These are phyloP conservation scores for Colletes gigas DNA, from an alignment of 1,140 invertebrate genomes.

Conservation along the genomic window DNA sequence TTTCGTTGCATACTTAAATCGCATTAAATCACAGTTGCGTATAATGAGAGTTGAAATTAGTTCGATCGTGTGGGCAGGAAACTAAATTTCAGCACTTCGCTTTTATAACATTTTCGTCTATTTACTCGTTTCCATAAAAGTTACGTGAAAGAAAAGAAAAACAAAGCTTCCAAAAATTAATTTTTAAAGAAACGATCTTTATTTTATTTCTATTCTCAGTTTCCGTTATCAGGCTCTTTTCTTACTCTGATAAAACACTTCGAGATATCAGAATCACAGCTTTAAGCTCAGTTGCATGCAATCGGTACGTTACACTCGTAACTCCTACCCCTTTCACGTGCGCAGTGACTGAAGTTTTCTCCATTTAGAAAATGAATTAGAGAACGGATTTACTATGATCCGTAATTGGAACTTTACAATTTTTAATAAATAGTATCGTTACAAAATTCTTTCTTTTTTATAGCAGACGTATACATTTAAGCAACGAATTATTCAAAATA, in stretches of 20 bases:
- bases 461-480: not conserved
- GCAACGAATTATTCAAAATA: too few species aligned
- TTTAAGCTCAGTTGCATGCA: not conserved
- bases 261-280: not conserved
- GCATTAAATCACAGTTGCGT: too few species aligned
- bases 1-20: not conserved
- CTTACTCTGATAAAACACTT: not conserved
- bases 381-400: too few species aligned
- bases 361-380: not conserved
- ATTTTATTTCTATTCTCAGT: not conserved
- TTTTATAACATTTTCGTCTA: too few species aligned
- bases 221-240: not conserved
- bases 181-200: not conserved
- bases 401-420: not conserved
- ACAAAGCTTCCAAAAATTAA: not conserved
- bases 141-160: not conserved
- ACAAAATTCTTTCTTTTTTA: not conserved
- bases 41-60: too few species aligned
- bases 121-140: not conserved
- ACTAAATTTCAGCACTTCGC: too few species aligned
- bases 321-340: not conserved
- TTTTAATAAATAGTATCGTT: not conserved
- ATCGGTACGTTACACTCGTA: not conserved
- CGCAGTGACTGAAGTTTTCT: not conserved
- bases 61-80: too few species aligned